A percentile compares a stretch with the other conserved stretches of the same genome.
Conservation (phyloP, 2,113 vertebrate species). For the Pleuronectes platessa region DNA sequence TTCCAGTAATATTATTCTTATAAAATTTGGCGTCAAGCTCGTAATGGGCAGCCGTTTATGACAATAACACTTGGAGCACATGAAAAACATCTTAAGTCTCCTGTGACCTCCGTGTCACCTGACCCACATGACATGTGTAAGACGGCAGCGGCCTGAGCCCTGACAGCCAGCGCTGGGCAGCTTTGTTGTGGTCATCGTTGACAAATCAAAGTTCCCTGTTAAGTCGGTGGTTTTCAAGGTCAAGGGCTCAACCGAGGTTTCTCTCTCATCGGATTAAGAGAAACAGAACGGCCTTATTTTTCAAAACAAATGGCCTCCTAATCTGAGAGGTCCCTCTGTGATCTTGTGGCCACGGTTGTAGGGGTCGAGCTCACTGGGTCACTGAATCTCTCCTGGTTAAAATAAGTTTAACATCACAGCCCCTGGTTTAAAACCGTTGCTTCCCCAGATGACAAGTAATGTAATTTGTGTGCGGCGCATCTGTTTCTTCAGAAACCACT, state of each 20-base stretch:
- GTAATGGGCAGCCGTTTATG: slow-evolving; percentile 26
- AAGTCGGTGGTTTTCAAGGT: slow-evolving; percentile 67
- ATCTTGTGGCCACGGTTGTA: slow-evolving; percentile 65
- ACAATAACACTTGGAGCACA: slow-evolving; percentile 27
- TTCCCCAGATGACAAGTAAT: slow-evolving; percentile 47
- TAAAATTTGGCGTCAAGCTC: neutral
- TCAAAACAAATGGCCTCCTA: slow-evolving; percentile 63
- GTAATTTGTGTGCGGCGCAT: slow-evolving; percentile 18
- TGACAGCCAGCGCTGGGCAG: slow-evolving; percentile 23
- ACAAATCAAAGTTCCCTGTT: slow-evolving; percentile 77
- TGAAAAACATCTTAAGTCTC: slow-evolving; percentile 45
- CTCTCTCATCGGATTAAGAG: slow-evolving; percentile 69
- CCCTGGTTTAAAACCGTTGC: slow-evolving; percentile 35
- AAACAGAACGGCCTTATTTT: slow-evolving; percentile 56
- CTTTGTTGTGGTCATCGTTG: slow-evolving; percentile 80
- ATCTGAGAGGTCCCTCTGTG: slow-evolving; percentile 65
- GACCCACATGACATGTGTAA: slow-evolving; percentile 52
- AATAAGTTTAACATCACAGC: slow-evolving; percentile 58
- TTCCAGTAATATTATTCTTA: too few species aligned
- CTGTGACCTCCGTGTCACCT: slow-evolving; percentile 51
- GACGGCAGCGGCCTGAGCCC: slow-evolving; percentile 36
- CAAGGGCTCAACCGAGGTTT: slow-evolving; percentile 55
- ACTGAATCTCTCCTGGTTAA: slow-evolving; percentile 61
- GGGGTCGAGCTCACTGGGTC: slow-evolving; percentile 45
- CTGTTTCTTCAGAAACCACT: slow-evolving; percentile 16